These are phyloP conservation scores for Sebastes minor DNA, from an alignment of 2,797 vertebrate species.

Conservation along the genomic window DNA sequence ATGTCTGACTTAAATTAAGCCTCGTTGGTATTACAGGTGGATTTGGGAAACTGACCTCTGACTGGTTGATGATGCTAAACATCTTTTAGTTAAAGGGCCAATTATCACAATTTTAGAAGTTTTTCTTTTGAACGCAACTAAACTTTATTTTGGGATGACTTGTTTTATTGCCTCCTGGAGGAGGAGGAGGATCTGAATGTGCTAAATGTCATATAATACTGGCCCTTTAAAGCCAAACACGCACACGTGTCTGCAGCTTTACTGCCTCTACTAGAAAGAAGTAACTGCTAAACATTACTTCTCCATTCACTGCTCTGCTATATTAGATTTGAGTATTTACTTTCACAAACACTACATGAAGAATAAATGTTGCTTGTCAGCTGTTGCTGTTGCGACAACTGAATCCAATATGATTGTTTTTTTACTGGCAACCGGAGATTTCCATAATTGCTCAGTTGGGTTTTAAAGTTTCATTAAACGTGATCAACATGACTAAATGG, in stretches of 20 bases:
- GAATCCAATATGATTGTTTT: conserved; percentile 1
- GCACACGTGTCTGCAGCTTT: not conserved
- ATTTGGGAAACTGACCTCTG: not conserved
- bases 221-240: not conserved
- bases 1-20: no score
- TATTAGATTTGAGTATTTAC: not conserved
- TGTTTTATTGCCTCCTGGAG: not conserved
- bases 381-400: not conserved
- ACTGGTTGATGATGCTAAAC: not conserved
- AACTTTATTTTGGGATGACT: not conserved
- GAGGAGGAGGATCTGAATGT: not conserved
- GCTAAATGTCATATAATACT: not conserved
- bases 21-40: not conserved
- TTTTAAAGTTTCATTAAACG: conserved; percentile 24
- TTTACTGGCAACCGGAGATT: not conserved
- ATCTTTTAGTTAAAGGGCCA: not conserved
- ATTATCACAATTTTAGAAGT: not conserved
- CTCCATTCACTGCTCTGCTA: not conserved
- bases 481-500: not conserved
- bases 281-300: not conserved
- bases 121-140: not conserved
- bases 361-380: not conserved
- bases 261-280: not conserved
- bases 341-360: conserved; percentile 6
- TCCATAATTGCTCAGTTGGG: not conserved